A percentile compares a stretch with the other conserved stretches of the same genome.
Evolutionary conservation across 2,888 invertebrate genomes (phyloP).

Genomic region (Scrobipalpa atriplicella): DNA sequence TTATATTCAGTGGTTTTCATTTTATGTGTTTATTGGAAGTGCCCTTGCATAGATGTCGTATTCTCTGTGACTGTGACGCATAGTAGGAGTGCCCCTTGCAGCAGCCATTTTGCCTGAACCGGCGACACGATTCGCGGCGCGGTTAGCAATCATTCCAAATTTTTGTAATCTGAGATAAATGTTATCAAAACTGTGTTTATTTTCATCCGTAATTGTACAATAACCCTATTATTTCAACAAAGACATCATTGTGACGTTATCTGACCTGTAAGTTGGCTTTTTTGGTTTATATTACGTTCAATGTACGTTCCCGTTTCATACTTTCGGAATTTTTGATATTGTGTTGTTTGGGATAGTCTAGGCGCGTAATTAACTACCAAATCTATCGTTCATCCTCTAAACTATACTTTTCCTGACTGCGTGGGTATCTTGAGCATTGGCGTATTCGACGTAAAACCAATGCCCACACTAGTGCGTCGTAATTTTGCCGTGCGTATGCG

Average conservation of each 20-base stretch:
- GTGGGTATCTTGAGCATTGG: neutral
- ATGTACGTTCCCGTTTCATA: slow-evolving; percentile 46
- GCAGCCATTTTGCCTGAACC: slow-evolving; percentile 83
- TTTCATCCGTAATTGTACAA: slow-evolving; percentile 35
- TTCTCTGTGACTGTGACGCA: slow-evolving; percentile 82
- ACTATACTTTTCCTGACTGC: neutral
- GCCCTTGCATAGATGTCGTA: slow-evolving; percentile 51
- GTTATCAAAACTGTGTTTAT: slow-evolving; percentile 31
- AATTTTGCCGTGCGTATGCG: slow-evolving; percentile 73
- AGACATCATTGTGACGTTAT: slow-evolving; percentile 37
- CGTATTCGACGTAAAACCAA: slow-evolving; percentile 43
- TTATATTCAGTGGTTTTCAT: slow-evolving; percentile 63
- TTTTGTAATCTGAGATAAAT: slow-evolving; percentile 45
- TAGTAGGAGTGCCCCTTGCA: slow-evolving; percentile 82
- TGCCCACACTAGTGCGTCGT: slow-evolving; percentile 71
- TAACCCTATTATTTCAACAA: slow-evolving; percentile 22
- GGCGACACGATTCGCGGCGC: slow-evolving; percentile 80
- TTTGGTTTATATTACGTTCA: slow-evolving; percentile 53
- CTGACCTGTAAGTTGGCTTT: slow-evolving; percentile 58
- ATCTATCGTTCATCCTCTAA: neutral
- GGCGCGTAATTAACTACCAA: neutral
- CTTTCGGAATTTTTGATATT: slow-evolving; percentile 13
- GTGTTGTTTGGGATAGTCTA: neutral
- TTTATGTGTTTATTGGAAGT: slow-evolving; percentile 57
- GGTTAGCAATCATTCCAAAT: slow-evolving; percentile 61